A percentile compares a stretch with the other conserved stretches of the same genome.
phyloP scores from a whole-genome alignment of 2,113 vertebrate genomes.

The Alligator mississippiensis region DNA sequence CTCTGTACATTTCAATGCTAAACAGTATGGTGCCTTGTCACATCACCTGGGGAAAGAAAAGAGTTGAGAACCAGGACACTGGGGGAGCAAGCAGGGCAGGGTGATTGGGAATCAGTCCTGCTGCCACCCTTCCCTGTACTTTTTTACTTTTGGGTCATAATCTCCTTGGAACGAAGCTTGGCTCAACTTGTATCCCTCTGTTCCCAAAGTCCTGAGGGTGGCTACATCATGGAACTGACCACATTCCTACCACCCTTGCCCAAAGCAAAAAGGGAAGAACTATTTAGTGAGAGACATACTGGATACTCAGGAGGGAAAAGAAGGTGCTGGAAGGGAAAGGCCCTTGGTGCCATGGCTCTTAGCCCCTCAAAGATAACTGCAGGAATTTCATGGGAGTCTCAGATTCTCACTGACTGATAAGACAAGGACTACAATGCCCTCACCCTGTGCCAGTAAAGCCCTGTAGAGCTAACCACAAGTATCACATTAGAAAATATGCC shows the following conservation, averaged over 20 bases:
- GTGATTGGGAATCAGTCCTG: background rate
- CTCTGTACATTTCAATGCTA: background rate
- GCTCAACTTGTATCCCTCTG: background rate
- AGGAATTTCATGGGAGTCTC: conserved; percentile 10
- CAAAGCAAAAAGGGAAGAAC: conserved; percentile 1
- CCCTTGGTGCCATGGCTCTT: rapidly evolving
- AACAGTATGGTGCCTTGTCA: rapidly evolving
- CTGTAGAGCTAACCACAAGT: background rate
- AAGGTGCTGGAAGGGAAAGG: background rate
- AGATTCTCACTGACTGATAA: background rate
- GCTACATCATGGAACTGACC: background rate
- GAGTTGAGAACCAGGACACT: background rate
- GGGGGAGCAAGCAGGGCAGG: rapidly evolving
- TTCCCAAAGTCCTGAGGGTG: background rate
- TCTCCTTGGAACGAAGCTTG: background rate
- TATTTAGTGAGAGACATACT: conserved; percentile 9
- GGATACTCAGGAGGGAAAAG: background rate
- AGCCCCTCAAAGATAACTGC: background rate
- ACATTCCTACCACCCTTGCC: background rate
- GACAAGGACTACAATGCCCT: background rate
- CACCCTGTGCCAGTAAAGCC: background rate
- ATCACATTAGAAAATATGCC: background rate
- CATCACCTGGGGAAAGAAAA: background rate
- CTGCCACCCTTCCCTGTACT: background rate
- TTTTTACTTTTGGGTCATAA: background rate